Conservation (phyloP, 2,797 vertebrate genomes). For the Rhinichthys osculus region DNA sequence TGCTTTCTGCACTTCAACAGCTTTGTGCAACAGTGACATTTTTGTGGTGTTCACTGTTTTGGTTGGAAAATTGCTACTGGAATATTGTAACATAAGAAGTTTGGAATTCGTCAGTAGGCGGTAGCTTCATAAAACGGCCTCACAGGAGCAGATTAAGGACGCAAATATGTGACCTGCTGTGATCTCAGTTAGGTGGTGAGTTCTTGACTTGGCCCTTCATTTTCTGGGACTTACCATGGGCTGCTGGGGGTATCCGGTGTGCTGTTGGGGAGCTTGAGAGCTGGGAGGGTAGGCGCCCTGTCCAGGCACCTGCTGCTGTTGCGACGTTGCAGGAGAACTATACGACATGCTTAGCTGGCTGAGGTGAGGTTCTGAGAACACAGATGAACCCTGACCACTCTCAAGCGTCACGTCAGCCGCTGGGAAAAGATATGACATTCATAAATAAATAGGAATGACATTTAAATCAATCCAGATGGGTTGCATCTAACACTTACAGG, state of each 20-base stretch:
- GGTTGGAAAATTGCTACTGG: neutral
- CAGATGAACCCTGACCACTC: constrained; percentile 91
- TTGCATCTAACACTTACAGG: neutral
- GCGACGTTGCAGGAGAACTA: constrained; percentile 84
- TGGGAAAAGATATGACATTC: constrained; percentile 13
- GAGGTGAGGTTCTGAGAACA: constrained; percentile 88
- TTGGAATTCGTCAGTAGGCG: neutral
- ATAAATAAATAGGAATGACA: neutral
- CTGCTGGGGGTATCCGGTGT: constrained; percentile 76
- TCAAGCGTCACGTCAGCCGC: constrained; percentile 88
- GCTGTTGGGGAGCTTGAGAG: constrained; percentile 72
- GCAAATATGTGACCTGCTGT: neutral
- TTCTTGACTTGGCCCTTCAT: neutral
- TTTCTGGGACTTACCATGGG: constrained; percentile 85
- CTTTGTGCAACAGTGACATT: neutral
- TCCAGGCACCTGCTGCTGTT: constrained; percentile 75
- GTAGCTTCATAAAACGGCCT: neutral
- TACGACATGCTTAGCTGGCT: constrained; percentile 89
- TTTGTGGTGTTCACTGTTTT: neutral
- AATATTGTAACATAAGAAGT: neutral
- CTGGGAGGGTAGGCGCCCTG: constrained; percentile 76
- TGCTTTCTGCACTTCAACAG: neutral
- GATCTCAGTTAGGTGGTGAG: neutral
- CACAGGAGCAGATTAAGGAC: neutral
- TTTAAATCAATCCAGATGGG: neutral